Evolutionary conservation across 2,113 vertebrate genomes (phyloP).

Genomic region (Desmodus rotundus): DNA sequence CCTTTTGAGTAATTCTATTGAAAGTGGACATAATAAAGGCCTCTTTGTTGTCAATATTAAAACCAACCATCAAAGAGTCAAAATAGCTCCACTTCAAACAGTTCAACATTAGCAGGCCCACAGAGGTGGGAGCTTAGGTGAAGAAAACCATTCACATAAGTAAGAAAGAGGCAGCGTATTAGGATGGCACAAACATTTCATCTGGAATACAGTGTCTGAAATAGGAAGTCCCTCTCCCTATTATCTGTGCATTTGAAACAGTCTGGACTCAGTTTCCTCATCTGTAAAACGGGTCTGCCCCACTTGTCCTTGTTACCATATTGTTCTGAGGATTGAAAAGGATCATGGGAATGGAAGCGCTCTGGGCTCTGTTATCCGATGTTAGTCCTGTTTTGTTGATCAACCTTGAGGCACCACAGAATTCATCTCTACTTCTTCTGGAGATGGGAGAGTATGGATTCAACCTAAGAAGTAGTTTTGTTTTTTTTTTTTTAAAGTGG

Average conservation of each 20-base stretch:
- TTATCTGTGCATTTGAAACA: not conserved
- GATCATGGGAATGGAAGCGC: not conserved
- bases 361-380: not conserved
- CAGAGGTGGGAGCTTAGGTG: not conserved
- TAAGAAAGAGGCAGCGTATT: not conserved
- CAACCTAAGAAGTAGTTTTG: not conserved
- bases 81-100: not conserved
- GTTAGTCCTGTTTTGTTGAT: not conserved
- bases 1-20: not conserved
- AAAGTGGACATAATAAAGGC: not conserved
- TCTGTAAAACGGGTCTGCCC: not conserved
- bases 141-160: not conserved
- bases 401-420: not conserved
- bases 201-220: not conserved
- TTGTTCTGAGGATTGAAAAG: not conserved
- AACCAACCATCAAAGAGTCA: not conserved
- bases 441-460: not conserved
- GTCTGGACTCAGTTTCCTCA: not conserved
- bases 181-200: not conserved
- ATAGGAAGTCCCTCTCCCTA: not conserved
- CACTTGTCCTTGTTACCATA: not conserved
- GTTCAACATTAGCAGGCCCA: not conserved
- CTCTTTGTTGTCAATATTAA: not conserved
- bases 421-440: not conserved
- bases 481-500: not conserved